Percentiles rank a stretch among this genome's conserved stretches.
Evolutionary conservation across 2,797 vertebrate species (phyloP).

Genomic region (Pangasius krempfi): DNA sequence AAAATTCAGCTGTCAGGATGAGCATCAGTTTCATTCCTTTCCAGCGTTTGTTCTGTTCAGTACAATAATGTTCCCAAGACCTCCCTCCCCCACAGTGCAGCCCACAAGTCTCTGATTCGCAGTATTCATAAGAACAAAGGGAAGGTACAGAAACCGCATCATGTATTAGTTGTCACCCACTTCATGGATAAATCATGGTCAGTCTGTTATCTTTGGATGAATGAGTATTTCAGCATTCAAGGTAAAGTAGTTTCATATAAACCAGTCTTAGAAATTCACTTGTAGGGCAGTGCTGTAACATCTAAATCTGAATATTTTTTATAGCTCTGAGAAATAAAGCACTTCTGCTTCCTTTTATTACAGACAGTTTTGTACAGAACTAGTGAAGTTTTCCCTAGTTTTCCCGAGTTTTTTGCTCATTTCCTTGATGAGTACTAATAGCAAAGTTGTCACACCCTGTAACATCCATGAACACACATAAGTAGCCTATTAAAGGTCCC

Average conservation of each 20-base stretch:
- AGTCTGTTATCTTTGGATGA: constrained; percentile 24
- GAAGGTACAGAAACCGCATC: constrained; percentile 1
- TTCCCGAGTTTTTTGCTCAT: background rate
- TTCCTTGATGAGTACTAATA: background rate
- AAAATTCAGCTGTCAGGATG: constrained; percentile 27
- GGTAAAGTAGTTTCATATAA: constrained; percentile 4
- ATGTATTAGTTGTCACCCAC: constrained; percentile 27
- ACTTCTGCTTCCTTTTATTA: background rate
- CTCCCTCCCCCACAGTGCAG: background rate
- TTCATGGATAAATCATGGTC: constrained; percentile 40
- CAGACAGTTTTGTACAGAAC: background rate
- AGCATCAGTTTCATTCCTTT: constrained; percentile 20
- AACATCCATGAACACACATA: background rate
- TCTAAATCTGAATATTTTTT: constrained; percentile 2
- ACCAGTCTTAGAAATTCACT: constrained; percentile 16
- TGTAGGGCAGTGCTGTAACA: background rate
- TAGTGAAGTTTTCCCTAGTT: background rate
- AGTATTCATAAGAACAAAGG: constrained; percentile 31
- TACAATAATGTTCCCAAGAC: constrained; percentile 10
- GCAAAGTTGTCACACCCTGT: background rate
- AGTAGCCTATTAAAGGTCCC: background rate
- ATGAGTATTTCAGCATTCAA: constrained; percentile 24
- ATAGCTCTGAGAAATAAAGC: background rate
- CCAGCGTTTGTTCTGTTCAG: background rate
- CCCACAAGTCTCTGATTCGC: background rate